Base-by-base conservation (phyloP, 2,888 invertebrate species). In the Amiota mariae region DNA sequence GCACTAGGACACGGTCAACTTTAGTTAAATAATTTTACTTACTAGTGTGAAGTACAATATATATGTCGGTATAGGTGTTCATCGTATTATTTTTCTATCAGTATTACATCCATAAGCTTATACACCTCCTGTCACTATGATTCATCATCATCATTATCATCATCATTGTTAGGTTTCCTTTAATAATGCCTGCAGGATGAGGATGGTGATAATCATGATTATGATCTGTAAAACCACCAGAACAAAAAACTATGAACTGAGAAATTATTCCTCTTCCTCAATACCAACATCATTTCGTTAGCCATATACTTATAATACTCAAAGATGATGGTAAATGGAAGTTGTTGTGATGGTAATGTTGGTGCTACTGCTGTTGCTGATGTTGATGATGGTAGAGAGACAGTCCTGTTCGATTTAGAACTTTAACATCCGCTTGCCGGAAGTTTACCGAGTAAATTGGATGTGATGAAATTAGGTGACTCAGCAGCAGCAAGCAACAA, bases 401-500 rank as follows among this genome's bases (percentile, higher is more conserved):
- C 54, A 4, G 36, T 49, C 8, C 49, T 61, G 68, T 68, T 72
- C 61, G 68, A 72, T 68, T 68, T 67, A 51, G 68, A 72, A 72
- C 72, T 67, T 72, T 61, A 59, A 61, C 72, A 68, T 72, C 72
- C 67, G 72, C 51, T 72, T 72, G 68, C 72, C 72, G 72, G 72
- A 72, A 72, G 72, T 72, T 72, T 72, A 68, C 72, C 51, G 51
- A 72, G 72, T 68, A 72, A 72, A 72, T 68, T 72, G 68, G 68
- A 72, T 72, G 72, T 72, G 72, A 72, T 72, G 72, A 72, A 72
- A 72, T 72, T 68, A 72, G 72, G 68, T 72, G 72, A 72, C 68
- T 67, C 72, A 61, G 72, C 72, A 67, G 36, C n/a, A 48, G 51
- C 2, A 59, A 3, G 18, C 9, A 13, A 3, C 18, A n/a, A 61